phyloP scores from a whole-genome alignment of 1,140 invertebrate genomes.

The Colletes latitarsis region DNA sequence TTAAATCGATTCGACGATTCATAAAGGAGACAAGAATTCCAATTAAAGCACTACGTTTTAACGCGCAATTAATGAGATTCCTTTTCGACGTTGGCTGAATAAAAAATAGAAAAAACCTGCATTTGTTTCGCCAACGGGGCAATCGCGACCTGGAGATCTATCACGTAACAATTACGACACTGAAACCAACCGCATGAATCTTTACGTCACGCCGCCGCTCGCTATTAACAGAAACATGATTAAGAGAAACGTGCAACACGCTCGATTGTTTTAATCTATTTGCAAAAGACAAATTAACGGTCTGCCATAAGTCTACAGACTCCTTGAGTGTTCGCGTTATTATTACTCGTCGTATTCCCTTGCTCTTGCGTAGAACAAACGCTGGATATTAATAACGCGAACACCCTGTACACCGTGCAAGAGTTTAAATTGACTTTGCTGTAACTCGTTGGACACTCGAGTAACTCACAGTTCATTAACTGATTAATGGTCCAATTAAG shows the following conservation, averaged over 20 bases:
- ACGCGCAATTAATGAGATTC: neutral
- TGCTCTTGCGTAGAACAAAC: too few relatives aligned
- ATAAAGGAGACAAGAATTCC: neutral
- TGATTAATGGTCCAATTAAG: too few relatives aligned
- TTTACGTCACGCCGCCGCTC: neutral
- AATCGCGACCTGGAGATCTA: neutral
- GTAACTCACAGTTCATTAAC: too few relatives aligned
- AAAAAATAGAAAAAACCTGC: neutral
- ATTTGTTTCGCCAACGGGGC: neutral
- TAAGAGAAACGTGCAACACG: neutral
- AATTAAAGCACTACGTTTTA: neutral
- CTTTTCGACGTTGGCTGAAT: neutral
- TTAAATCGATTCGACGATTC: neutral
- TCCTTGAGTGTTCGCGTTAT: too few relatives aligned
- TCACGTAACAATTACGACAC: conserved; percentile 39
- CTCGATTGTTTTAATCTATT: neutral
- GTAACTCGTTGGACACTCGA: too few relatives aligned
- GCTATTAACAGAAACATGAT: neutral
- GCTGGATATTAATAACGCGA: too few relatives aligned
- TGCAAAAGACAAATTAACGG: neutral
- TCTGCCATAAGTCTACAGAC: too few relatives aligned
- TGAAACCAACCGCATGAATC: neutral
- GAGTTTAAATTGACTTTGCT: too few relatives aligned
- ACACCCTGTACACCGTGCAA: too few relatives aligned
- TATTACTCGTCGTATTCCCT: too few relatives aligned